Evolutionary conservation across 2,888 invertebrate genomes (phyloP).

Genomic region (Tricholauxania praeusta): DNA sequence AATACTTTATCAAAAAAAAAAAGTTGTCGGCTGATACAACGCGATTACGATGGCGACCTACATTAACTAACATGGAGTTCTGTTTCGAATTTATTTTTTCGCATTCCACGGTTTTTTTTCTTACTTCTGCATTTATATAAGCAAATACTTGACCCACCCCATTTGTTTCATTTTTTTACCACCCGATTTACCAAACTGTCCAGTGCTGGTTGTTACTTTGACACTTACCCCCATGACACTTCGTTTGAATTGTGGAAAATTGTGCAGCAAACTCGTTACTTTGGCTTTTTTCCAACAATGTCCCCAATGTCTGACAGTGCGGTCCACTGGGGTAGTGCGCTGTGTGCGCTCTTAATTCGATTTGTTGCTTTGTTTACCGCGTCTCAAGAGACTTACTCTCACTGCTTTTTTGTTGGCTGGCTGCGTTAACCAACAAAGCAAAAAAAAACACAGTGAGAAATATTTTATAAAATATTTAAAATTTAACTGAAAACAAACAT

Average conservation of each 20-base stretch:
- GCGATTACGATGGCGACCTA: conserved; percentile 19
- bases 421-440: background rate
- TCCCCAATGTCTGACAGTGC: conserved; percentile 11
- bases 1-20: no score
- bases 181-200: no score
- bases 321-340: conserved; percentile 34
- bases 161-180: no score
- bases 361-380: conserved; percentile 64
- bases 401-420: conserved; percentile 3
- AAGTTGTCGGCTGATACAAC: no score
- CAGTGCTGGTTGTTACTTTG: no score
- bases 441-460: no score
- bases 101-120: background rate
- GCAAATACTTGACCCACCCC: background rate
- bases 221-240: no score
- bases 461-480: no score
- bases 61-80: conserved; percentile 8
- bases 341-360: conserved; percentile 65
- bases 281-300: background rate
- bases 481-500: no score
- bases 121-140: no score
- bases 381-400: conserved; percentile 52
- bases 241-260: conserved; percentile 1
- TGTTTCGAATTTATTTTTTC: background rate
- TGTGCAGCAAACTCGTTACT: conserved; percentile 34